Evolutionary conservation across 2,113 vertebrate genomes (phyloP), one percentile per base, ranked within the genome.

Genomic region (Solea senegalensis): DNA sequence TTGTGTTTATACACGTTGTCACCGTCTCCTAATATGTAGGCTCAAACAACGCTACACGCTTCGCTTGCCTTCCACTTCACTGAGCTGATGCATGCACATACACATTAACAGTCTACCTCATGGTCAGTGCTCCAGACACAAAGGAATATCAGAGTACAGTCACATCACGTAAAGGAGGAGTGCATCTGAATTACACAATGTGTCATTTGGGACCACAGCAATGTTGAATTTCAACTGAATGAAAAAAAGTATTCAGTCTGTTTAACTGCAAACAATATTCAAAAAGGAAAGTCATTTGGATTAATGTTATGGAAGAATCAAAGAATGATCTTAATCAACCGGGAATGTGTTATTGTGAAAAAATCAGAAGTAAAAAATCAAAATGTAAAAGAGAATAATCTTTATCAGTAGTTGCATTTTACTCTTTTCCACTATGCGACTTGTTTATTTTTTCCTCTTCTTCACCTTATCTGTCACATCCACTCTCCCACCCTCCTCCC

Each of bases 81-180:
- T 81, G 68, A 66, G 16, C 7, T 11, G 9, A 12, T 16, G 50
- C 34, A 34, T 34, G 57, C 65, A 68, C 15, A 49, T 21, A 55
- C 45, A 28, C 48, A 7, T 12, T 4, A 39, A 58, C 39, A 13
- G 21, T 72, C 40, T 46, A 16, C 76, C 53, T 49, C 53, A 39
- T 34, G 60, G 53, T 27, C 60, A 53, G 34, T 57, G 69, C 60
- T 59, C 60, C 69, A 77, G 80, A 82, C 78, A 84, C 74, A 83
- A 83, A 84, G 26, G 75, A 74, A 77, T 65, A 69, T 46, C 3
- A 57, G 50, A 26, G 34, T 40, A 15, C 16, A n/a, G 48, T 46
- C 9, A 45, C 10, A 43, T 49, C 2, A 7, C 14, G 43, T 41
- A 27, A 57, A 48, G 3, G 14, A 11, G 65, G 26, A 40, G 14